Conservation (phyloP, 1,140 invertebrate species). For the Myzus persicae region DNA sequence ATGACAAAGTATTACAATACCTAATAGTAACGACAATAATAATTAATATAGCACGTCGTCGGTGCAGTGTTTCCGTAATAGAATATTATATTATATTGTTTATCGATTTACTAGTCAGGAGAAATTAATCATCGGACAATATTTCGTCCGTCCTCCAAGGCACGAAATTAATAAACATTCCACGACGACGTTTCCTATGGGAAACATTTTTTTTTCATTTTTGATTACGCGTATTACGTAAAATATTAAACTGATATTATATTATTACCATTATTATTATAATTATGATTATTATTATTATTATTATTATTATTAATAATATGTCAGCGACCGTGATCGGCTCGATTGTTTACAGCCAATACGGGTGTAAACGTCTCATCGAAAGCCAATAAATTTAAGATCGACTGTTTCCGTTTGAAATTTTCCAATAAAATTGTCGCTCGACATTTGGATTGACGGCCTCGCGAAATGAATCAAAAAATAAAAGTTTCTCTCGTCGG, state of each 20-base stretch:
- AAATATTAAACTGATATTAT: background rate
- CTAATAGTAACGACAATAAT: background rate
- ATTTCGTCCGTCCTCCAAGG: background rate
- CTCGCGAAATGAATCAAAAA: too few relatives aligned
- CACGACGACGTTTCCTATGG: background rate
- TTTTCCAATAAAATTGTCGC: too few relatives aligned
- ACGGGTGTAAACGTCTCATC: background rate
- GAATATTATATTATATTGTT: background rate
- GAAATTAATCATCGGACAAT: background rate
- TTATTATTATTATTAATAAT: too few relatives aligned
- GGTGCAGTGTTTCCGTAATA: background rate
- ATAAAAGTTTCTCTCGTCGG: too few relatives aligned
- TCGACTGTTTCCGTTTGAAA: too few relatives aligned
- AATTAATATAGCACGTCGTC: background rate
- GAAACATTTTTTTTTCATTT: background rate
- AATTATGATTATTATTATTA: too few relatives aligned
- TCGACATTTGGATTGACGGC: too few relatives aligned
- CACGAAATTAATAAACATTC: background rate
- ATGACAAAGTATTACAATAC: constrained; percentile 9
- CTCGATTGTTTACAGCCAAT: background rate
- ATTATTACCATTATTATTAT: too few relatives aligned
- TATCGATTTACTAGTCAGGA: background rate
- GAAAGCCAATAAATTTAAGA: background rate
- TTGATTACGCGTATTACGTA: background rate
- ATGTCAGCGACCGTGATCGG: too few relatives aligned